Evolutionary conservation across 2,113 vertebrate genomes (phyloP).

Genomic region (Microtus pennsylvanicus): DNA sequence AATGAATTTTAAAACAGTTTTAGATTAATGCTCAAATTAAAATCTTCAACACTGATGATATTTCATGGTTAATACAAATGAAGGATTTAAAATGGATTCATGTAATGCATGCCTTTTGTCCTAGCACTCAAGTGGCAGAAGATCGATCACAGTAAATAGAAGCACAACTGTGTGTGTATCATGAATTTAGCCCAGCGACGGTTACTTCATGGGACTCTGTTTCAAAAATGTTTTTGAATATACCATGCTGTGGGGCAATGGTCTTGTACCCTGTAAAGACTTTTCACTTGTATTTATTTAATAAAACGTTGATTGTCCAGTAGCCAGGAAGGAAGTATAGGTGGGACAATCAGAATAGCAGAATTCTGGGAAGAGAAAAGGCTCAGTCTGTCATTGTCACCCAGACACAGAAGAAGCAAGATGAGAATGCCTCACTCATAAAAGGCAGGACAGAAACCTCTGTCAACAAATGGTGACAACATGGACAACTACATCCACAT

Average conservation of each 20-base stretch:
- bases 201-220: not conserved
- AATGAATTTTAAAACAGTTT: conserved; percentile 34
- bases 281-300: too few species aligned
- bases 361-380: too few species aligned
- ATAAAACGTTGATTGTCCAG: too few species aligned
- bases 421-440: too few species aligned
- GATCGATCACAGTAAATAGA: not conserved
- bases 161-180: not conserved
- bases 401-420: too few species aligned
- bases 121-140: not conserved
- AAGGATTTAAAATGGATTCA: conserved; percentile 3
- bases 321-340: too few species aligned
- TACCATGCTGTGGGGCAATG: not conserved
- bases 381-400: too few species aligned
- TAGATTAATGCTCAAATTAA: conserved; percentile 63
- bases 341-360: too few species aligned
- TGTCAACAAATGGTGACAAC: too few species aligned
- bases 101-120: not conserved
- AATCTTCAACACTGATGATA: conserved; percentile 16
- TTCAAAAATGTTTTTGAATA: not conserved
- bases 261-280: too few species aligned
- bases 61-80: conserved; percentile 55
- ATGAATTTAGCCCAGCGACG: not conserved
- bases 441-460: too few species aligned
- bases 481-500: too few species aligned